Evolutionary conservation across 2,113 vertebrate genomes (phyloP), one percentile per base, ranked within the genome.

Genomic region (Sinosuthora webbiana): DNA sequence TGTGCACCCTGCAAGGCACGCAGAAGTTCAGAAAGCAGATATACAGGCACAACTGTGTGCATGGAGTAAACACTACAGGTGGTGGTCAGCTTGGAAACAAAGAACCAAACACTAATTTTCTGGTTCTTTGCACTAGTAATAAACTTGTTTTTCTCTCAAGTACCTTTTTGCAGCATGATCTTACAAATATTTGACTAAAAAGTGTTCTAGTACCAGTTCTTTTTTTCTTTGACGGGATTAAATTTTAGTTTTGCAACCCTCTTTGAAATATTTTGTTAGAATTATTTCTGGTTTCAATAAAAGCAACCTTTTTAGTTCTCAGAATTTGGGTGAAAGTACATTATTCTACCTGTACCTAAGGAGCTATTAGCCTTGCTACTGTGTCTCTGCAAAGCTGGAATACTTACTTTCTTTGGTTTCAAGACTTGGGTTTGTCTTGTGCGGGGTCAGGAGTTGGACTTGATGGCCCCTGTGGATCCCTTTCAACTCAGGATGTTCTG

Each of bases 381-480:
- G 11, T 27, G 15, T n/a, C 78, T 27, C n/a, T 90, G 31, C 44
- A 64, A 60, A 85, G 11, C 18, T 79, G 25, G 28, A 55, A 44
- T 50, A 22, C 13, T 63, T 76, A 18, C 3, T 14, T 16, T 14
- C 20, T 90, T 78, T 73, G 53, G 49, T 53, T 15, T 56, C 15
- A 39, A 73, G 45, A 14, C 50, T 69, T 49, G 15, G 22, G 7
- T 7, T 37, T 63, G 6, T 52, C 15, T 39, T 52, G 12, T 56
- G 35, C 35, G 56, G 41, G 30, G 25, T 10, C 47, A 49, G 41
- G 31, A 33, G 22, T 0, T 42, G 47, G 21, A 24, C 22, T 63
- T 0, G 0, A 24, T 23, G 17, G 15, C 33, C 27, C 8, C 50
- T 11, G 22, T 42, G 63, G 13, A 23, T 63, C 22, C 31, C 42